Percentiles rank a stretch among this genome's conserved stretches.
phyloP scores from a whole-genome alignment of 2,113 vertebrate genomes.

The Apaloderma vittatum region DNA sequence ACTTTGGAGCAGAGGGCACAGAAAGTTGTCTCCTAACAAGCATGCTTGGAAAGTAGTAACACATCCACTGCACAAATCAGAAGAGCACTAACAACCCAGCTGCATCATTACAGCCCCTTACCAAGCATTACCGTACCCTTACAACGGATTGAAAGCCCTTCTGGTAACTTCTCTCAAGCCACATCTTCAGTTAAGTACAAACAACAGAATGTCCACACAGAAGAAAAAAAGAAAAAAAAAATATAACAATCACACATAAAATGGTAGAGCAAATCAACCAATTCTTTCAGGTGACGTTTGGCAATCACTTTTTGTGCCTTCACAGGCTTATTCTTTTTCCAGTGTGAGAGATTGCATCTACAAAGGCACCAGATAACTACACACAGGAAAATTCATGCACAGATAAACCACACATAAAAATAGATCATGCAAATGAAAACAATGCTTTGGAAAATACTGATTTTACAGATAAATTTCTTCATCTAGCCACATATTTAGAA shows the following conservation, averaged over 20 bases:
- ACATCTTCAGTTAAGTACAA: background rate
- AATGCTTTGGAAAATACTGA: background rate
- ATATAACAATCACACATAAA: background rate
- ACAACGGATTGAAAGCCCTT: fast-evolving
- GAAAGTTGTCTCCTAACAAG: background rate
- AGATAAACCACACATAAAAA: background rate
- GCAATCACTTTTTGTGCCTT: background rate
- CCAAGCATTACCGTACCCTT: background rate
- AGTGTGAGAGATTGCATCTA: background rate
- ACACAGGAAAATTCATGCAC: background rate
- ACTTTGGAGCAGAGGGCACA: background rate
- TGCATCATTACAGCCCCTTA: background rate
- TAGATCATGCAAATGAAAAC: background rate
- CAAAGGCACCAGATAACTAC: background rate
- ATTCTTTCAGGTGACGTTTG: background rate
- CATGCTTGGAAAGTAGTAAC: background rate
- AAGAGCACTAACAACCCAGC: background rate
- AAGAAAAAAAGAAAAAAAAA: too few relatives aligned
- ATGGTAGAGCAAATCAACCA: too few relatives aligned
- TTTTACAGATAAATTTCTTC: background rate
- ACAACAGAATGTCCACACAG: background rate
- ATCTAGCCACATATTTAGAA: background rate
- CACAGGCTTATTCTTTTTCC: background rate
- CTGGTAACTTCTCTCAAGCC: background rate
- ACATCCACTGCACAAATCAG: background rate